Base-by-base conservation (phyloP, 2,113 vertebrate genomes). In the Pteropus alecto region DNA sequence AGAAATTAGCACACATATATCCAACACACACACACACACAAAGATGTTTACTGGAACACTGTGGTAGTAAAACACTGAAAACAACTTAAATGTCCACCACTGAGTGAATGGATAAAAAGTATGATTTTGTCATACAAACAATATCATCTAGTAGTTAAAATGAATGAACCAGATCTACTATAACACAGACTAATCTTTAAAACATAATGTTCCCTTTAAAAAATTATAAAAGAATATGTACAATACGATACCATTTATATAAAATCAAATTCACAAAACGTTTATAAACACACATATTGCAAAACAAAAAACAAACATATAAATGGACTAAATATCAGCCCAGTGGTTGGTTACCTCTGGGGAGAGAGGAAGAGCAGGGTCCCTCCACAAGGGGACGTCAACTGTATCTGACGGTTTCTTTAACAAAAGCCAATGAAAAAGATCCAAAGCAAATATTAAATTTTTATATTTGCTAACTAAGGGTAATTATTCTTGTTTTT, bases 361-460 rank as follows among this genome's bases (percentile, higher is more conserved):
- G n/a, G 28, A 38, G 28, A 58, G 1, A 56, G 38, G 26, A 87
- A 68, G 78, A 68, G 9, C 26, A 15, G 82, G 85, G 41, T 48
- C 5, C 11, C 51, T 30, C 71, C 7, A 15, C 10, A 26, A 71
- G 74, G 24, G 10, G 43, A 86, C 48, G 83, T 51, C 21, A 14
- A n/a, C 10, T 35, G 1, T 3, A 7, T 54, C 38, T 41, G 8
- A 48, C 18, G 9, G 61, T 43, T 93, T 84, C 54, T 70, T 74
- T 26, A 92, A 82, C n/a, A 76, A 89, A 90, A 90, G 61, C 43
- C 87, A 94, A 46, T n/a, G 38, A 83, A 77, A 94, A 68, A 73
- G 28, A 58, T 30, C 6, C 13, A 35, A 77, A 73, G 56, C 56
- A 94, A 82, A 81, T 60, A 90, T 60, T 41, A 61, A 54, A 61